Base-by-base conservation (phyloP, 2,797 vertebrate genomes). In the Hemibagrus guttatus region DNA sequence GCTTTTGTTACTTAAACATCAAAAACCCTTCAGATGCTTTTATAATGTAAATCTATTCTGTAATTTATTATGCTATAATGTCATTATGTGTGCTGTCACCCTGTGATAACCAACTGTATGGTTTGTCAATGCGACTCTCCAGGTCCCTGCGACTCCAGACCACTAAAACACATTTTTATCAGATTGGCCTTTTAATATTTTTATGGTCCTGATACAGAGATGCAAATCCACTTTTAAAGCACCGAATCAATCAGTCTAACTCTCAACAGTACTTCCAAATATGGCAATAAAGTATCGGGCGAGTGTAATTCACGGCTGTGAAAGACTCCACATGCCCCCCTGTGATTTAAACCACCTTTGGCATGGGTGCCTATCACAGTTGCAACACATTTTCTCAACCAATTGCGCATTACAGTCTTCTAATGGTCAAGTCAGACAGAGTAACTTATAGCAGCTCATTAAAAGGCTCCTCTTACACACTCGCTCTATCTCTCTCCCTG, bases 311-410 rank as follows among this genome's bases (percentile, higher is more conserved):
- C 91, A 88, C 86, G 49, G 75, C 88, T 87, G 71, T 78, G 85
- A 89, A 90, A 90, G 86, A 88, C 89, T 88, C 89, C 87, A 84
- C 86, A 82, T 89, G 89, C 91, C 85, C 74, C 76, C 86, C 64
- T 81, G 88, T 92, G 90, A 91, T 92, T 92, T 92, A 92, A 91
- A 91, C 85, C 90, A 90, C 84, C 87, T 87, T 87, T 90, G 88
- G 87, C 83, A 90, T 89, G 81, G 91, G 81, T 89, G 87, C 84
- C 89, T 85, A 86, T 88, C 87, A 85, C 89, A 91, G 91, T 91
- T 89, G 91, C 90, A 89, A 91, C 87, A 89, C 91, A 91, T 92
- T 92, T 91, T 91, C 91, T 91, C 91, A 91, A 91, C 90, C 92
- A 90, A 90, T 89, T 92, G 91, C 88, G 81, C 91, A 91, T 92